These are phyloP conservation scores for Aplocera efformata DNA, from an alignment of 2,888 invertebrate species.

Conservation along the genomic window DNA sequence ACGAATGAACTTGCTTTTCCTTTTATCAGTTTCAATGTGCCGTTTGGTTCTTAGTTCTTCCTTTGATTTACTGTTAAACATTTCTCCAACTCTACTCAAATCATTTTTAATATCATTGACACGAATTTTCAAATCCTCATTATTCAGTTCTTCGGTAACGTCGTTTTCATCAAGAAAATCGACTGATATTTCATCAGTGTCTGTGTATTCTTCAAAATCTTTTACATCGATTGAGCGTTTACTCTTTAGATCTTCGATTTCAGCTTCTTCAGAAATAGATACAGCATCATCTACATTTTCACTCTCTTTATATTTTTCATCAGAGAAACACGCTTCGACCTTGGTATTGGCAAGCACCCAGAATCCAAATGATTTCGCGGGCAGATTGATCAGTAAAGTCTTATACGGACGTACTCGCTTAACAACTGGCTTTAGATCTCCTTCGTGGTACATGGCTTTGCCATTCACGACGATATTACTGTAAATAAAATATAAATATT, in stretches of 20 bases:
- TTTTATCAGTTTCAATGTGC: constrained; percentile 28
- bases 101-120: constrained; percentile 46
- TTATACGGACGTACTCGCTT: constrained; percentile 73
- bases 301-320: constrained; percentile 30
- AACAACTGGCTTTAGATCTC: constrained; percentile 78
- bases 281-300: constrained; percentile 13
- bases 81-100: constrained; percentile 39
- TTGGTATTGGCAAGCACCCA: constrained; percentile 86
- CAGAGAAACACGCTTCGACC: constrained; percentile 75
- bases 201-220: constrained; percentile 32
- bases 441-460: constrained; percentile 77
- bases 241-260: constrained; percentile 29
- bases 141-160: constrained; percentile 20
- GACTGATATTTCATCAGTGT: constrained; percentile 29
- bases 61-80: constrained; percentile 31
- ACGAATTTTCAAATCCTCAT: constrained; percentile 37
- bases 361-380: constrained; percentile 85
- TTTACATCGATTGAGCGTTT: constrained; percentile 41
- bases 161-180: constrained; percentile 32
- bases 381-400: constrained; percentile 80
- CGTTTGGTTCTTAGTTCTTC: constrained; percentile 37
- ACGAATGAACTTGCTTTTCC: constrained; percentile 29
- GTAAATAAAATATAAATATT: constrained; percentile 32
- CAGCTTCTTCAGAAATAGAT: constrained; percentile 31
- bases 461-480: constrained; percentile 84